Percentiles rank a stretch among this genome's conserved stretches.
These are phyloP conservation scores for Stenoptilia bipunctidactyla DNA, from an alignment of 2,888 invertebrate species.

Conservation along the genomic window DNA sequence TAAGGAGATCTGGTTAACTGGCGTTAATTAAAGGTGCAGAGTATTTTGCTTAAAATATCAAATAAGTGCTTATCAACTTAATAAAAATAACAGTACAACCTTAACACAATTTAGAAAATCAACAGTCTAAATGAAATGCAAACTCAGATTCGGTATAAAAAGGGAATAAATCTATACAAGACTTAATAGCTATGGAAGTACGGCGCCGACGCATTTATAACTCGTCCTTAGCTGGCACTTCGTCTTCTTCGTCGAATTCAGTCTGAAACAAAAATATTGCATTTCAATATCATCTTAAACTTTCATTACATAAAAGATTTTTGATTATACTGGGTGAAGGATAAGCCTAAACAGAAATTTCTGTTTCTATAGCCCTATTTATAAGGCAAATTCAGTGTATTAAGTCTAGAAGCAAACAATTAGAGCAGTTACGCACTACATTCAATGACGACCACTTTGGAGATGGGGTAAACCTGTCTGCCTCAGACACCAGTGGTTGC, in stretches of 20 bases:
- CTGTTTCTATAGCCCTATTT: no score
- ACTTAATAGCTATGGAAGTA: constrained; percentile 48
- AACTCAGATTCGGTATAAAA: constrained; percentile 34
- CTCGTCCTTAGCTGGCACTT: constrained; percentile 81
- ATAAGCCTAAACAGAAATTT: no score
- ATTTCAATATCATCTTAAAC: no score
- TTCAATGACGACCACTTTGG: no score
- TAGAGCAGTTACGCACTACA: no score
- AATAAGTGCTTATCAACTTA: constrained; percentile 12
- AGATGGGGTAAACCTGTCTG: no score
- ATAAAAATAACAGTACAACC: constrained; percentile 23
- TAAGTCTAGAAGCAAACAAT: no score
- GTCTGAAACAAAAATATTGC: constrained; percentile 33
- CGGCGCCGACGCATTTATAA: constrained; percentile 67
- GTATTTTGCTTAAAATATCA: constrained; percentile 34
- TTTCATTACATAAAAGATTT: no score
- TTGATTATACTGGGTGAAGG: no score
- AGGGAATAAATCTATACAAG: constrained; percentile 50
- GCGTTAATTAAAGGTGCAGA: constrained; percentile 17
- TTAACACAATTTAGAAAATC: constrained; percentile 36
- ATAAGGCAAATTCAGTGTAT: no score
- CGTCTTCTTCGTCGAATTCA: constrained; percentile 80
- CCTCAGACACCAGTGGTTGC: no score
- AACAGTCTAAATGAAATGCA: constrained; percentile 56
- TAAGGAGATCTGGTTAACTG: constrained; percentile 16